Base-by-base conservation (phyloP, 2,797 vertebrate species). In the Manis javanica region DNA sequence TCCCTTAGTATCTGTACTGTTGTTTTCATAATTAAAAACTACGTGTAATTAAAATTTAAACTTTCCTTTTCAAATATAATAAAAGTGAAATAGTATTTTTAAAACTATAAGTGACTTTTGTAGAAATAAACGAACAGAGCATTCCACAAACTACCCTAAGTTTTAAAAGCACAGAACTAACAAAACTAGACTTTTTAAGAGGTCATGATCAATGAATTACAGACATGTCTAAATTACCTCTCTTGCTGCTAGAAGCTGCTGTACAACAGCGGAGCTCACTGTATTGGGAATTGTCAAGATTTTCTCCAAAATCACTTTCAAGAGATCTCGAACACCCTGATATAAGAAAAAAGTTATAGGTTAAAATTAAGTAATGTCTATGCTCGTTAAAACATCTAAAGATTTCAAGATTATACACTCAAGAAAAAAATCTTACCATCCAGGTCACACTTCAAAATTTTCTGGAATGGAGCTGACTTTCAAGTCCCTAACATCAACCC, bases 211-310 rank as follows among this genome's bases (percentile, higher is more conserved):
- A 87, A 31, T 23, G 24, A 66, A 90, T 10, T 59, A 46, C 37
- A 96, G 46, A 24, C 3, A 29, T 53, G 29, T 46, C 7, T 68
- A 1, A 92, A 31, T 96, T 98, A 99, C 99, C 99, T 99, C 99
- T 99, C 99, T 99, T 49, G 99, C 99, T 92, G 99, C 99, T 84
- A 99, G 98, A 97, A 99, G 99, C 96, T 99, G 99, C 91, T 99
- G 99, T 59, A 99, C 99, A 93, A 99, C 99, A 93, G 99, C 99
- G 79, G 99, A 99, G 98, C 99, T 99, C 97, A 99, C 99, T 10
- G 99, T 99, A 95, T 99, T 99, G 0, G 99, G 99, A 97, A 99
- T 99, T 81, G 99, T 99, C 97, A 99, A 98, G 93, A 99, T 99
- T 98, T 99, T 99, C 98, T 99, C 99, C 97, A 99, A 98, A 89